Percentiles rank a stretch among this genome's conserved stretches.
These are phyloP conservation scores for Monomorium pharaonis DNA, from an alignment of 1,140 invertebrate genomes.

Conservation along the genomic window DNA sequence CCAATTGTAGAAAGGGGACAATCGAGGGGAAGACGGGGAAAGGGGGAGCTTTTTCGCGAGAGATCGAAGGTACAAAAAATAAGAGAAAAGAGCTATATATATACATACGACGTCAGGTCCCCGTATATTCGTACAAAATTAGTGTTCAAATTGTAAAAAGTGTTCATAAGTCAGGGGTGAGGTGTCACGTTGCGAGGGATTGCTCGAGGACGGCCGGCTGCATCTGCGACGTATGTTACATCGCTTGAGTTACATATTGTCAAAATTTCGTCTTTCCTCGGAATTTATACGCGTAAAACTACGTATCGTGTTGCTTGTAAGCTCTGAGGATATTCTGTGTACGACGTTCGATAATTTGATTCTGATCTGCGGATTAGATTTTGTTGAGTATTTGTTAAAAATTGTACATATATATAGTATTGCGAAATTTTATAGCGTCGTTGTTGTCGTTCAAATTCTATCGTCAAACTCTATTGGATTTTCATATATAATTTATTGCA, in stretches of 20 bases:
- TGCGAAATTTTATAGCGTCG: constrained; percentile 40
- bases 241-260: not conserved
- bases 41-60: constrained; percentile 15
- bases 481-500: constrained; percentile 31
- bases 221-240: constrained; percentile 24
- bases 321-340: not conserved
- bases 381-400: constrained; percentile 49
- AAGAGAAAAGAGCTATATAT: not conserved
- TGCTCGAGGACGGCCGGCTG: not conserved
- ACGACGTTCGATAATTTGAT: constrained; percentile 4
- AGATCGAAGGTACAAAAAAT: constrained; percentile 19
- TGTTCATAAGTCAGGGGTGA: constrained; percentile 68
- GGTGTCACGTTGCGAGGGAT: constrained; percentile 39
- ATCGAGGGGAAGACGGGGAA: not conserved
- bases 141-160: constrained; percentile 73
- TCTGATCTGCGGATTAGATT: not conserved
- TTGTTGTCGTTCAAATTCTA: constrained; percentile 37
- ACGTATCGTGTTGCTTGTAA: not conserved
- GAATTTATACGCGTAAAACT: not conserved
- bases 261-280: constrained; percentile 20
- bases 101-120: constrained; percentile 22
- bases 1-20: constrained; percentile 57
- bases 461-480: constrained; percentile 16
- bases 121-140: constrained; percentile 71
- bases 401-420: constrained; percentile 17